Conservation (phyloP, 2,797 vertebrate species). For the Anguilla pacifica region DNA sequence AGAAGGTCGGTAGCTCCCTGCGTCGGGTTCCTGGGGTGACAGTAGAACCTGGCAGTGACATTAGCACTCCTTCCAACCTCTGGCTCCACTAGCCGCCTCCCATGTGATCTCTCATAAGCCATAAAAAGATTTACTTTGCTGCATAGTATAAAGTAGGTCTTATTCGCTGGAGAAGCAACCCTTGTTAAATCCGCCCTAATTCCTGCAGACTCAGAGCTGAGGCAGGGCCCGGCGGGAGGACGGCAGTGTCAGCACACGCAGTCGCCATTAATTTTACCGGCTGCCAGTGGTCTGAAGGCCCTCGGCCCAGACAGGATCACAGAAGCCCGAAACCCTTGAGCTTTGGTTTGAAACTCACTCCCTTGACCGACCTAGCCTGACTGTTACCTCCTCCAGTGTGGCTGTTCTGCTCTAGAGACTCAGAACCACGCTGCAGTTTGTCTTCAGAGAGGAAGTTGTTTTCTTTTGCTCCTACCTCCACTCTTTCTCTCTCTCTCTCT, state of each 20-base stretch:
- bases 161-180: slow-evolving; percentile 35
- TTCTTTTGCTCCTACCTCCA: slow-evolving; percentile 22
- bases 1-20: slow-evolving; percentile 46
- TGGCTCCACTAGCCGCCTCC: slow-evolving; percentile 29
- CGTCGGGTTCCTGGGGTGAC: neutral
- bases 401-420: slow-evolving; percentile 2
- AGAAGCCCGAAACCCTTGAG: neutral
- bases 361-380: slow-evolving; percentile 4
- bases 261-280: neutral
- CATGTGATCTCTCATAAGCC: slow-evolving; percentile 32
- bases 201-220: slow-evolving; percentile 23
- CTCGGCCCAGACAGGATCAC: neutral
- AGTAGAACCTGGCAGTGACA: slow-evolving; percentile 49
- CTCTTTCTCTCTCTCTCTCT: slow-evolving; percentile 29
- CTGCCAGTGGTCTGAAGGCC: neutral
- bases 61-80: slow-evolving; percentile 40
- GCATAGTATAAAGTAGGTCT: slow-evolving; percentile 29
- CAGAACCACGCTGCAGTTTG: neutral
- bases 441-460: slow-evolving; percentile 8
- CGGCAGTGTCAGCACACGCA: neutral
- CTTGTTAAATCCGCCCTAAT: slow-evolving; percentile 46
- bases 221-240: neutral
- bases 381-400: neutral
- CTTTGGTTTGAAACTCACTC: neutral
- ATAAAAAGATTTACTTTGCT: slow-evolving; percentile 46